A percentile compares a stretch with the other conserved stretches of the same genome.
Conservation (phyloP, 2,888 invertebrate genomes). For the Petrolisthes cinctipes region DNA sequence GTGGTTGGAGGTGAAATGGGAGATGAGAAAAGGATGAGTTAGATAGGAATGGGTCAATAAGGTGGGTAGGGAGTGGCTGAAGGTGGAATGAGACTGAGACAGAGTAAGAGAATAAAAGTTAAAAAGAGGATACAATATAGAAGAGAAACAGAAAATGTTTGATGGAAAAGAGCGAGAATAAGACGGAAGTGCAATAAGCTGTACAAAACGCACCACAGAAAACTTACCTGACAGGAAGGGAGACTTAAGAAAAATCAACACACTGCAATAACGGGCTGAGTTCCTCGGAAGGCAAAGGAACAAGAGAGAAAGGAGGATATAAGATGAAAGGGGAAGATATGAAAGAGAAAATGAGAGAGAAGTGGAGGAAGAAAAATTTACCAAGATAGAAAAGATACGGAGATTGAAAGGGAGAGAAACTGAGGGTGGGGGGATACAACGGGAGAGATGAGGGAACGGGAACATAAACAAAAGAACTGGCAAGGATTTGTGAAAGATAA, state of each 20-base stretch:
- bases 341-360: background rate
- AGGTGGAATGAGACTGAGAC: background rate
- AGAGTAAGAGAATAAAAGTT: background rate
- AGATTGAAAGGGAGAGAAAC: slow-evolving; percentile 23
- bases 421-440: background rate
- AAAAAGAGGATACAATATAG: slow-evolving; percentile 2
- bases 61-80: background rate
- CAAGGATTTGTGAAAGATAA: background rate
- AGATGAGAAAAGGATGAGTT: background rate
- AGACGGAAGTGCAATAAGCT: background rate
- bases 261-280: background rate
- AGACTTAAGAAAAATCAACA: background rate
- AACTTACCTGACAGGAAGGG: background rate
- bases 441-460: background rate
- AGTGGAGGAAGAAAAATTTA: background rate
- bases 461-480: background rate
- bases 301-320: background rate
- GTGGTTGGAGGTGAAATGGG: background rate
- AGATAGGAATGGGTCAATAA: background rate
- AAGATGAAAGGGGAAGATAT: too few relatives aligned
- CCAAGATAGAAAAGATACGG: background rate
- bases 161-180: background rate
- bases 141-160: background rate
- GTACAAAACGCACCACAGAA: background rate
- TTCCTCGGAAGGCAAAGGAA: background rate